phyloP scores from a whole-genome alignment of 2,113 vertebrate species.

The Sorex araneus region DNA sequence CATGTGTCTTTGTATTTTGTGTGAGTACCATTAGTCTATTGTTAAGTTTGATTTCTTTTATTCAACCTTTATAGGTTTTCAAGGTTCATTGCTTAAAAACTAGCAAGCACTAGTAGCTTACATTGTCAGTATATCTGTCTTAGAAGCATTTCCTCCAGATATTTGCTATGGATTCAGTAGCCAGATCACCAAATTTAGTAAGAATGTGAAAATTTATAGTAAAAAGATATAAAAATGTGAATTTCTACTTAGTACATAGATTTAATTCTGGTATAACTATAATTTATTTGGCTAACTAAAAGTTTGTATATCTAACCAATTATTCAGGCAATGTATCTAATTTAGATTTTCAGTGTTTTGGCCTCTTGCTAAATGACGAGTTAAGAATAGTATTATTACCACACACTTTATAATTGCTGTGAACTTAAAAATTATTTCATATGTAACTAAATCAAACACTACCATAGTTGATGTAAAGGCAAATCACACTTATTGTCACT shows the following conservation, averaged over 20 bases:
- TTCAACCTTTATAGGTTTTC: background rate
- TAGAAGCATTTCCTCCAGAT: constrained; percentile 19
- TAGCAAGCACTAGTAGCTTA: constrained; percentile 20
- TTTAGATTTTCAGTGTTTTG: constrained; percentile 2
- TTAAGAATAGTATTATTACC: too few relatives aligned
- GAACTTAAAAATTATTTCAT: constrained; percentile 4
- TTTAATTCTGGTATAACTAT: too few relatives aligned
- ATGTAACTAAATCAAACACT: constrained; percentile 20
- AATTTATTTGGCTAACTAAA: background rate
- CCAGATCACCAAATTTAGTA: constrained; percentile 7
- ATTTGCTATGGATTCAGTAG: background rate
- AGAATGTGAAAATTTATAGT: background rate
- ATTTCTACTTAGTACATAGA: constrained; percentile 33
- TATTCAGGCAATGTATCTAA: background rate
- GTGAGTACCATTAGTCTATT: background rate
- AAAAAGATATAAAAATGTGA: constrained; percentile 35
- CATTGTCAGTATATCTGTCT: background rate
- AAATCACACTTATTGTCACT: constrained; percentile 45
- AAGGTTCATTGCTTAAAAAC: constrained; percentile 17
- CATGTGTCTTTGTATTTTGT: background rate
- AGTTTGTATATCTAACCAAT: constrained; percentile 19
- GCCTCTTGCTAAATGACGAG: background rate
- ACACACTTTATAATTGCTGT: background rate
- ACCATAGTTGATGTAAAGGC: background rate
- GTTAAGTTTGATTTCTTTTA: background rate